Evolutionary conservation across 2,113 vertebrate species (phyloP).

Genomic region (Hippopotamus amphibius): DNA sequence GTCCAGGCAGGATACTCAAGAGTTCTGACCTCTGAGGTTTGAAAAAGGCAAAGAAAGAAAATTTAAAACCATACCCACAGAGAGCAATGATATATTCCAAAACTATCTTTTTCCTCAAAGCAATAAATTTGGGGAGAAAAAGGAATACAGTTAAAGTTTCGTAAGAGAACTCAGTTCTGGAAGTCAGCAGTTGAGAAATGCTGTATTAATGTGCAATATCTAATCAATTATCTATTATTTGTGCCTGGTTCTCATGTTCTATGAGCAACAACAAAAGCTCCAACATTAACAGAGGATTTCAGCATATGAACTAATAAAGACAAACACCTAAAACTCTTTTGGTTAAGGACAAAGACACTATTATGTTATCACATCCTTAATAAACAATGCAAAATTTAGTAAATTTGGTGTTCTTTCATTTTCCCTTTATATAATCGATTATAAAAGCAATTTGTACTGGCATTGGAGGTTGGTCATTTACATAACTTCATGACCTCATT

Average conservation of each 20-base stretch:
- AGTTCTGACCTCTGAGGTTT: not conserved
- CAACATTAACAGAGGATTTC: not conserved
- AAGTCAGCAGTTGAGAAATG: not conserved
- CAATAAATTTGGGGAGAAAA: not conserved
- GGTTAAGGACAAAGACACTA: not conserved
- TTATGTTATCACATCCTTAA: not conserved
- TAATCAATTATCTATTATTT: not conserved
- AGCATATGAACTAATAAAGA: not conserved
- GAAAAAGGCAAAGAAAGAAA: conserved; percentile 42
- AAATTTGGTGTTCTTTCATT: not conserved
- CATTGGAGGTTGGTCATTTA: not conserved
- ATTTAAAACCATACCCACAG: not conserved
- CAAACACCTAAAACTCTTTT: not conserved
- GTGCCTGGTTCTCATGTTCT: conserved; percentile 19
- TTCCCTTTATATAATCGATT: not conserved
- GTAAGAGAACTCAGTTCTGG: not conserved
- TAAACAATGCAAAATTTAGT: conserved; percentile 18
- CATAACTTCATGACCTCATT: not conserved
- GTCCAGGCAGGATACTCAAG: conserved; percentile 4
- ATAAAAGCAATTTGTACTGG: not conserved
- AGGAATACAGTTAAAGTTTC: not conserved
- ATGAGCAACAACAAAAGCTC: not conserved
- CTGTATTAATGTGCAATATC: not conserved
- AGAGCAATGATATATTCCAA: not conserved
- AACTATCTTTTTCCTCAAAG: not conserved